Evolutionary conservation across 1,140 invertebrate species (phyloP).

Genomic region (Harlomillsia oculata): DNA sequence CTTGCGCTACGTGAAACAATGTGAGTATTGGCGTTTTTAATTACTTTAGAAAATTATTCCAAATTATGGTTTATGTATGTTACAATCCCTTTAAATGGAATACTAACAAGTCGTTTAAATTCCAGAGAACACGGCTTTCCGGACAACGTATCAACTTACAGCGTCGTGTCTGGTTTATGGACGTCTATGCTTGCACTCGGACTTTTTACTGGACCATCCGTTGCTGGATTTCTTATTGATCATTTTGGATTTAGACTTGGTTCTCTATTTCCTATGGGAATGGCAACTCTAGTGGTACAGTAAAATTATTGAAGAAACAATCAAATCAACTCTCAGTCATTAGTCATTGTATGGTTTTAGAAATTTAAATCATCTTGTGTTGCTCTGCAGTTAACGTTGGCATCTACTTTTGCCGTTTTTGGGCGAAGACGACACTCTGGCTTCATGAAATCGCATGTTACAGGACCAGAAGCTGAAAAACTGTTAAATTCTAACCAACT

Average conservation of each 20-base stretch:
- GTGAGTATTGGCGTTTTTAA: conserved; percentile 42
- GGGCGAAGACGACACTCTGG: no score
- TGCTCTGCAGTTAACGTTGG: no score
- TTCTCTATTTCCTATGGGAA: conserved; percentile 57
- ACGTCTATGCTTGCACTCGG: conserved; percentile 41
- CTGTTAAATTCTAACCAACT: no score
- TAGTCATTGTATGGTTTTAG: no score
- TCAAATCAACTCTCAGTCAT: no score
- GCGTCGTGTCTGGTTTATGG: conserved; percentile 42
- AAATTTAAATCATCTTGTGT: no score
- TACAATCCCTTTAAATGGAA: background rate
- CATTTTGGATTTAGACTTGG: conserved; percentile 58
- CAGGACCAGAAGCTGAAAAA: no score
- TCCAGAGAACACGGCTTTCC: conserved; percentile 39
- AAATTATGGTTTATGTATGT: background rate
- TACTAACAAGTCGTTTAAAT: background rate
- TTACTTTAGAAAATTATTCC: background rate
- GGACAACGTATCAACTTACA: conserved; percentile 42
- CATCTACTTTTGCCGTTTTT: no score
- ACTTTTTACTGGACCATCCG: conserved; percentile 39
- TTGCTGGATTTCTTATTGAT: conserved; percentile 60
- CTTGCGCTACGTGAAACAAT: conserved; percentile 66
- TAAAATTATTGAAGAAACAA: no score
- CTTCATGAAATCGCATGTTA: no score
- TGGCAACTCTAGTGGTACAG: conserved; percentile 57